Evolutionary conservation across 2,888 invertebrate genomes (phyloP), one percentile per base, ranked within the genome.

Genomic region (Rhingia campestris): DNA sequence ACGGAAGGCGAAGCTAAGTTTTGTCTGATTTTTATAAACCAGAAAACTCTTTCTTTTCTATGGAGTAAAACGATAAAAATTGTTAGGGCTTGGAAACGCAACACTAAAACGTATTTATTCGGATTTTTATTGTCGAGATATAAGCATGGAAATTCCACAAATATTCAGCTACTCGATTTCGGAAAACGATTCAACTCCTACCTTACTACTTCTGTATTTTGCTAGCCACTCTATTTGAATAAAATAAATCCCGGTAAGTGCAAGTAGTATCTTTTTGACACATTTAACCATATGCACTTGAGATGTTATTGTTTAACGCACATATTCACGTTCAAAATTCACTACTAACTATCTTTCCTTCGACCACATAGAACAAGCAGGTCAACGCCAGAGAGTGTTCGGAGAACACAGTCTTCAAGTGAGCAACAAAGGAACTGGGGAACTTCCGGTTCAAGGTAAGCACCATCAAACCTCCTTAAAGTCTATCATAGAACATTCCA

Each of bases 351-450:
- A 51, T 41, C 33, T 22, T 53, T 63, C 7, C 30, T 22, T 10
- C 9, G 10, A 30, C 30, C 30, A 4, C 22, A 30, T 30, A 49
- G 49, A 10, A 9, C 9, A 10, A 76, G 7, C 54, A 87, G 88
- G 80, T 61, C 86, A 59, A 81, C 86, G 2, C 58, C 87, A 39
- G 88, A 86, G 35, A 87, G 82, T 51, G 43, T 76, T 54, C 69
- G 86, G 14, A 86, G 85, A 47, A 84, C 87, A 6, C 87, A 22
- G 22, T 2, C 22, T 22, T 22, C 22, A 22, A 22, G 22, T 22
- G 22, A 22, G 22, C 22, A 87, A 9, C 87, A 87, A 61, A 81
- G 67, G 56, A 86, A 81, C 69, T 88, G 87, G 87, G 77, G 86
- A 81, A 81, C 81, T 63, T 74, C 86, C 37, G 80, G 86, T 79